Conservation (phyloP, 2,113 vertebrate species). For the Phrynosoma blainvillii region DNA sequence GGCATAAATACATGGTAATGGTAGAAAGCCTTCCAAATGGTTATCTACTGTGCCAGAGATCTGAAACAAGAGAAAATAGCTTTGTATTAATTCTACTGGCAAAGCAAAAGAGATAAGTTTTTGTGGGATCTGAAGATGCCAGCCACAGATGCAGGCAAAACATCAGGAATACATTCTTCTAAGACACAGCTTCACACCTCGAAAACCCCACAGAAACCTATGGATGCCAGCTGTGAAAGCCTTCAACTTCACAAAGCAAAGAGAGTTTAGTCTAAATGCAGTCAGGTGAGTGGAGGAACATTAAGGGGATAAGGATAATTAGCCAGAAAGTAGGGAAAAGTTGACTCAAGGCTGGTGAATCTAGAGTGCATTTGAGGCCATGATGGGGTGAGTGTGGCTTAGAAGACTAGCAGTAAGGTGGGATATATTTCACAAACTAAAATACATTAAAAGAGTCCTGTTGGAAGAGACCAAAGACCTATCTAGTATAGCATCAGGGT, state of each 20-base stretch:
- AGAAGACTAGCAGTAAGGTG: background rate
- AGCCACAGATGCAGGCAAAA: no score
- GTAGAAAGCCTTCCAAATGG: background rate
- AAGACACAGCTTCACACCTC: no score
- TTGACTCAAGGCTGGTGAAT: background rate
- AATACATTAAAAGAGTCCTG: background rate
- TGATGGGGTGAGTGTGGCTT: background rate
- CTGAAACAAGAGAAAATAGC: background rate
- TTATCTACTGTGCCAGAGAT: background rate
- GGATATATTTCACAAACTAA: background rate
- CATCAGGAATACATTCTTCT: no score
- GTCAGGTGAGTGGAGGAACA: background rate
- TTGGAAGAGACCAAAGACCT: background rate
- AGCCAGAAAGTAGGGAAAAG: background rate
- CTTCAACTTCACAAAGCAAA: no score
- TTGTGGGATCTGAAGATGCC: no score
- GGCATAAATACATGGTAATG: background rate
- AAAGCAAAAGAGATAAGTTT: background rate
- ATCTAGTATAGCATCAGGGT: background rate
- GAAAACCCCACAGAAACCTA: no score
- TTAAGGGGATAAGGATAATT: background rate
- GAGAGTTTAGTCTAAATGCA: background rate
- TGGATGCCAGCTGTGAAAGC: no score
- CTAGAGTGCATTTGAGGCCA: background rate
- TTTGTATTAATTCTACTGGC: background rate